These are phyloP conservation scores for Gallinago nigripennis DNA, from an alignment of 2,797 vertebrate genomes.

Conservation along the genomic window DNA sequence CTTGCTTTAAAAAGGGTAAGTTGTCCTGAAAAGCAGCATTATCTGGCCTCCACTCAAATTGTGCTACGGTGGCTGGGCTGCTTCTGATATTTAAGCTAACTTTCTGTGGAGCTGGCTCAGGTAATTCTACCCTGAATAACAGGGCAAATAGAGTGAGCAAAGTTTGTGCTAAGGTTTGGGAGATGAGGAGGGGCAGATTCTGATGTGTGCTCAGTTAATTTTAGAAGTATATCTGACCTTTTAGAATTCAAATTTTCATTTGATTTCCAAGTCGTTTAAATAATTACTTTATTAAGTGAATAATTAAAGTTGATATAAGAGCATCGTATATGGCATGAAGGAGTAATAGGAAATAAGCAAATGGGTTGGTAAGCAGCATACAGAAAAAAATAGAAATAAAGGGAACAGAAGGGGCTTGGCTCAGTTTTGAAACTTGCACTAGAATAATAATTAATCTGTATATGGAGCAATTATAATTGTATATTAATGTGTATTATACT, in stretches of 20 bases:
- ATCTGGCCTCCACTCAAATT: not conserved
- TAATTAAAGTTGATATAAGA: not conserved
- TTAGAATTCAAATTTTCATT: not conserved
- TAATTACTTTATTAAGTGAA: not conserved
- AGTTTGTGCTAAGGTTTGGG: not conserved
- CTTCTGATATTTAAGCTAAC: not conserved
- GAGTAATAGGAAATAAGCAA: not conserved
- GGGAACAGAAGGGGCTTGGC: not conserved
- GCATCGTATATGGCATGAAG: not conserved
- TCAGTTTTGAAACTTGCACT: not conserved
- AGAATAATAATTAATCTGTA: not conserved
- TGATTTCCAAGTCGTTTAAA: not conserved
- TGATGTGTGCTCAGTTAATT: not conserved
- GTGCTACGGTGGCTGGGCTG: fast-evolving
- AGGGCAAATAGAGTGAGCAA: not conserved
- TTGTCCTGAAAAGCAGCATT: not conserved
- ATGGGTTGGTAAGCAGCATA: not conserved
- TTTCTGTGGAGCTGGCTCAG: not conserved
- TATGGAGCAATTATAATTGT: not conserved
- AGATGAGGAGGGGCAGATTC: not conserved
- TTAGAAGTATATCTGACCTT: not conserved
- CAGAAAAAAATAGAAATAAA: not conserved
- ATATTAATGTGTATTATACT: not conserved
- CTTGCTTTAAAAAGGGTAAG: not conserved
- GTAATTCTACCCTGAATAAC: not conserved